Conservation (phyloP, 2,113 vertebrate genomes). For the Microtus richardsoni region DNA sequence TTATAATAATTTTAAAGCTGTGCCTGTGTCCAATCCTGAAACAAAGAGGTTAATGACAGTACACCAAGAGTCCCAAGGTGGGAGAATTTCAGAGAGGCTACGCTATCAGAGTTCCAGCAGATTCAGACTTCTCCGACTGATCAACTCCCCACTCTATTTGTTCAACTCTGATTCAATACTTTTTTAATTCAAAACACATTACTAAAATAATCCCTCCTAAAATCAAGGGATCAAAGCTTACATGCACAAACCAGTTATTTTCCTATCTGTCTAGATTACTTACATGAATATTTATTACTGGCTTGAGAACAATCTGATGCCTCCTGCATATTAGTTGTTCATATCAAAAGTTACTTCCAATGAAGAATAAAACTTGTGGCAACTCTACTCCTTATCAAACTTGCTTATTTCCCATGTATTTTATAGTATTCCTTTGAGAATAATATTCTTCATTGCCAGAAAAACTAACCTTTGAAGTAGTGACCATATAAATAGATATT, state of each 20-base stretch:
- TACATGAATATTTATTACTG: conserved; percentile 85
- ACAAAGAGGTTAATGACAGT: neutral
- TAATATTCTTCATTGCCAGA: neutral
- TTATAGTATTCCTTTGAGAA: conserved; percentile 32
- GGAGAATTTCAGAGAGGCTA: neutral
- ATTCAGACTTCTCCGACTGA: neutral
- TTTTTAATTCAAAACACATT: conserved; percentile 77
- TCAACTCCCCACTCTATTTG: conserved; percentile 18
- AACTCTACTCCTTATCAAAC: conserved; percentile 66
- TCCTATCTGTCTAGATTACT: conserved; percentile 84
- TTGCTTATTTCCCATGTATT: conserved; percentile 37
- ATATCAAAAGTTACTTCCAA: conserved; percentile 68
- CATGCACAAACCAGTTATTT: conserved; percentile 76
- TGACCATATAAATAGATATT: neutral
- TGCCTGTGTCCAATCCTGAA: neutral
- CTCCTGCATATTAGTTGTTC: conserved; percentile 53
- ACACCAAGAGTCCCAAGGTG: neutral
- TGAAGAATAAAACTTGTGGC: conserved; percentile 65
- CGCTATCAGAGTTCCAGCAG: neutral
- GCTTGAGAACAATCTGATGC: conserved; percentile 73
- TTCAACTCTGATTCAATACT: conserved; percentile 29
- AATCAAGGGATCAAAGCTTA: conserved; percentile 79
- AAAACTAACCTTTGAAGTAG: neutral
- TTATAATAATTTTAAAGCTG: neutral
- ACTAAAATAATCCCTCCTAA: conserved; percentile 83